Base-by-base conservation (phyloP, 2,797 vertebrate genomes). In the Pteropus rufus region DNA sequence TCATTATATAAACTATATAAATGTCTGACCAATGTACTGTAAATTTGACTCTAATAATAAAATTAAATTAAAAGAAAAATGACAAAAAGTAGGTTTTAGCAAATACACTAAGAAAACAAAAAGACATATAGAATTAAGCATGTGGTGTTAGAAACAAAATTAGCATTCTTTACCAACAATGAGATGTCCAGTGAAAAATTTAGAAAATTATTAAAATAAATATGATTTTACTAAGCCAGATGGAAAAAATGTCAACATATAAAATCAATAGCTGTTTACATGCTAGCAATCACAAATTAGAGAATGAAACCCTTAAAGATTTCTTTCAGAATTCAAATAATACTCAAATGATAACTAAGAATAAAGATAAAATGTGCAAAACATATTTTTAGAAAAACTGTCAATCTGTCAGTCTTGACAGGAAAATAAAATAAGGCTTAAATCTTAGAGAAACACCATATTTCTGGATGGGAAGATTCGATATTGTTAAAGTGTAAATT, bases 191-290 rank as follows among this genome's bases (percentile, higher is more conserved):
- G 44, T 2, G 26, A 95, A 94, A 67, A n/a, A 89, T 73, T 73
- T 73, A 56, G 24, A 82, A 93, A 94, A 87, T 39, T 86, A 86
- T 82, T 83, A 79, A 96, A 94, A 93, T 83, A 90, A 81, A 65
- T 36, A 90, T 72, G 21, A 85, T 14, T 73, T 86, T 82, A 86
- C 41, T 79, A 82, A 87, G 34, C 16, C 46, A 94, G 36, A 58
- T 87, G 85, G 54, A 92, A 86, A 93, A 15, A 83, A 41, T 75
- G 79, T 52, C 34, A 92, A 95, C 64, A 94, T 73, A 72, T 52
- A 83, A 89, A 95, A 87, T 90, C 5, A 73, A 52, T 67, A 83
- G 41, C 49, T 89, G 52, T 91, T 65, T 89, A 94, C 10, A 73
- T 46, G 10, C 4, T 60, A 83, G 41, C 41, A 91, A 67, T 75